phyloP scores from a whole-genome alignment of 2,113 vertebrate genomes.

The Salvator merianae region DNA sequence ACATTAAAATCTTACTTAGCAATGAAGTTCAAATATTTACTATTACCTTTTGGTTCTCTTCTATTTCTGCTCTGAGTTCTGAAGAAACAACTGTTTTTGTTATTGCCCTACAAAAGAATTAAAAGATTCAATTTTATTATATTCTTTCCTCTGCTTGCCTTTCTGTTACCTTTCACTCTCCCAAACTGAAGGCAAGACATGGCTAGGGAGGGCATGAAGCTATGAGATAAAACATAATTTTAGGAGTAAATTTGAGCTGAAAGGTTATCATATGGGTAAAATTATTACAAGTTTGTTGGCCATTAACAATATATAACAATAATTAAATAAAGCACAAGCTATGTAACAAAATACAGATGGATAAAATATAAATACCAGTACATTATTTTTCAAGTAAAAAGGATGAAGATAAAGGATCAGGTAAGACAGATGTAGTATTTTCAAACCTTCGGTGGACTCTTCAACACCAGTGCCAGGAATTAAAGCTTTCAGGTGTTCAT shows the following conservation, averaged over 20 bases:
- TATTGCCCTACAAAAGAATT: conserved; percentile 81
- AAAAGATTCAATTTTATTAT: conserved; percentile 16
- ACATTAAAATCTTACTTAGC: neutral
- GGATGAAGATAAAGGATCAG: neutral
- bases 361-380: no score
- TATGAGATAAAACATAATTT: neutral
- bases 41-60: conserved; percentile 96
- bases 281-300: no score
- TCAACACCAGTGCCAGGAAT: neutral
- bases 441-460: neutral
- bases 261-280: no score
- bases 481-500: neutral
- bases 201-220: neutral
- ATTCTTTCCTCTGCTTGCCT: neutral
- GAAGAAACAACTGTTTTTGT: conserved; percentile 91
- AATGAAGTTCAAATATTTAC: neutral
- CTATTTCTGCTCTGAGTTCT: conserved; percentile 89
- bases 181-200: no score
- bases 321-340: no score
- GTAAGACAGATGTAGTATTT: neutral
- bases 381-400: no score
- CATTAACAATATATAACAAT: no score
- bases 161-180: neutral
- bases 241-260: no score
- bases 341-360: no score